These are phyloP conservation scores for Aporrectodea caliginosa DNA, from an alignment of 1,140 invertebrate genomes.

Conservation along the genomic window DNA sequence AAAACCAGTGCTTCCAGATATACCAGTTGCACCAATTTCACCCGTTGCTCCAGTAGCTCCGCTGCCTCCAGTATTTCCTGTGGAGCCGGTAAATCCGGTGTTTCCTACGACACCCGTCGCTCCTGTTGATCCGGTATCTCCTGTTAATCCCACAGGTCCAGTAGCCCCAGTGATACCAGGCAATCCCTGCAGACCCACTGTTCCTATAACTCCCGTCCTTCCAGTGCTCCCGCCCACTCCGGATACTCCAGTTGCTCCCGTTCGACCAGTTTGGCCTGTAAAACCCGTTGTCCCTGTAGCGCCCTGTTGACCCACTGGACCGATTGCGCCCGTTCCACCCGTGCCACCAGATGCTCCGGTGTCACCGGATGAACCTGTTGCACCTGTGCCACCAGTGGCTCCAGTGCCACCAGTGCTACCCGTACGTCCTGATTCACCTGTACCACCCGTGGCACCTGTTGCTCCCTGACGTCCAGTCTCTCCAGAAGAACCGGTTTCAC, in stretches of 20 bases:
- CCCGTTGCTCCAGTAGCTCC: constrained; percentile 25
- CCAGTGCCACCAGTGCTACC: not conserved
- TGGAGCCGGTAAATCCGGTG: constrained; percentile 11
- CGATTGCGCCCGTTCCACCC: not conserved
- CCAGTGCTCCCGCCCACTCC: not conserved
- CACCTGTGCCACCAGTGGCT: not conserved
- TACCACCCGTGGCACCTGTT: not conserved
- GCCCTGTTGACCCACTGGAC: not conserved
- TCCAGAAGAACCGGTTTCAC: constrained; percentile 21
- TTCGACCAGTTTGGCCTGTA: constrained; percentile 8
- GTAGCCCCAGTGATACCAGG: not conserved
- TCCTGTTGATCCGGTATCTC: not conserved
- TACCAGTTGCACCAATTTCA: constrained; percentile 18
- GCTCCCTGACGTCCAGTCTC: constrained; percentile 9
- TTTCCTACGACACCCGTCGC: not conserved
- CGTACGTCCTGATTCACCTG: not conserved
- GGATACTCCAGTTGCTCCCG: constrained; percentile 7
- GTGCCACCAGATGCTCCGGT: not conserved
- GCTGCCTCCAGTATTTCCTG: constrained; percentile 4
- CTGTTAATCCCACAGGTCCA: constrained; percentile 2
- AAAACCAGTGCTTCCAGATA: constrained; percentile 9
- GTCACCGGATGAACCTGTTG: not conserved
- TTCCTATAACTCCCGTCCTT: not conserved
- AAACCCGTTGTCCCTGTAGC: not conserved
- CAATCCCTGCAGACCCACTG: not conserved